Base-by-base conservation (phyloP, 2,888 invertebrate species). In the Linhomoeus sp. region DNA sequence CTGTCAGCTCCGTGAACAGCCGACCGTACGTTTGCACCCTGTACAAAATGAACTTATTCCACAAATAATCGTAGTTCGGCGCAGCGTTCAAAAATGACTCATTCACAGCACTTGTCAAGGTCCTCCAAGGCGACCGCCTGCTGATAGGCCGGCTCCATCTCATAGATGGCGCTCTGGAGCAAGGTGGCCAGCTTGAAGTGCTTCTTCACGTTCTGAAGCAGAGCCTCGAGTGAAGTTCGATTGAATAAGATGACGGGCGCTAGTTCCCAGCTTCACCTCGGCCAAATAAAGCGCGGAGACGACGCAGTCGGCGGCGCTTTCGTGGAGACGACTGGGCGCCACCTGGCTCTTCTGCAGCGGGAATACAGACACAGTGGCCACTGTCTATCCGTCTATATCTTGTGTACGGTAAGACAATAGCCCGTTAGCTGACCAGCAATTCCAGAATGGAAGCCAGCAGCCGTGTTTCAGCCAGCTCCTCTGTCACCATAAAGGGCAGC, bases 1-100 rank as follows among this genome's bases (percentile, higher is more conserved):
- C 92, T 0, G 80, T 87, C 51, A 88, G 66, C 66, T 88, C 90
- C 1, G 92, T 90, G 64, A 94, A 97, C 55, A 94, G 78, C 53
- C 88, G 76, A 55, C 86, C 86, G 67, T 85, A 90, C 37, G 37
- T 90, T 51, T 83, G 77, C 2, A 33, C 17, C 33, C 33, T 43
- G 33, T 17, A 5, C 33, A 19, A 40, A 3, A n/a, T n/a, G n/a
- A n/a, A n/a, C n/a, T n/a, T n/a, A n/a, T n/a, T n/a, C n/a, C 14
- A 7, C 23, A 17, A 40, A 3, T 3, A 20, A 40, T 9, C 19
- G 40, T 33, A 36, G n/a, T 26, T 37, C 19, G 17, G 3, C 3
- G 3, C 3, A 49, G 3, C 26, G 38, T 12, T 43, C 9, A 29
- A 37, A 5, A n/a, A 37, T 3, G 3, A 17, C 9, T n/a, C 37